Evolutionary conservation across 23 tunicate genomes (phyloP), one percentile per base, ranked within the genome.

Genomic region (Trididemnum nubilum): DNA sequence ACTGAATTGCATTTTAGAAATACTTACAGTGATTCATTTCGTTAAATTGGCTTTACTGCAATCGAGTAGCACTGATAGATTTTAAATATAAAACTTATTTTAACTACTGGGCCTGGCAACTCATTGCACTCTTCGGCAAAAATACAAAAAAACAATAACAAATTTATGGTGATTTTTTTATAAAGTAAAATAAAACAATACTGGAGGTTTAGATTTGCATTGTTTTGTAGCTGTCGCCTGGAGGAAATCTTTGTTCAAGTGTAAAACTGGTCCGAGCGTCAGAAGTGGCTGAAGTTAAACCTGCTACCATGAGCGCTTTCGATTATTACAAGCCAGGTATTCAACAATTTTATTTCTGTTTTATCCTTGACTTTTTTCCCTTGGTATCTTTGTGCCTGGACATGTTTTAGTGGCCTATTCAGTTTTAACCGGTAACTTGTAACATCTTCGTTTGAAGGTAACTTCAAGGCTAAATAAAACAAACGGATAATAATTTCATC

Each of bases 311-410:
- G 32, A 22, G 39, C 27, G 78, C 83, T 33, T 78, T 65, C 28
- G 83, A 85, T 34, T 85, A 85, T 40, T 85, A 85, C 64, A 50
- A 85, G 49, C 89, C 89, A 85, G 89, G 89, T 85, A 32, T 15
- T 58, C 0, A 26, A 9, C n/a, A n/a, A n/a, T n/a, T n/a, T n/a
- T n/a, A n/a, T 33, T 32, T 9, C 19, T 64, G 19, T 18, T 18
- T 25, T 25, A 7, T 21, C 71, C 23, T n/a, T 21, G 25, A 7
- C 23, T 25, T 21, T n/a, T n/a, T n/a, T n/a, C n/a, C n/a, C n/a
- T n/a, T n/a, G n/a, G 59, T 51, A 51, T 51, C 59, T 51, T 15
- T 51, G 19, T 51, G 19, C 21, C 21, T 51, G 18, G 18, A 51
- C 59, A 51, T 15, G 21, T 21, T 51, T 21, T 51, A 15, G 21